Percentiles rank a stretch among this genome's conserved stretches.
Conservation (phyloP, 2,113 vertebrate species). For the Dasyurus viverrinus region DNA sequence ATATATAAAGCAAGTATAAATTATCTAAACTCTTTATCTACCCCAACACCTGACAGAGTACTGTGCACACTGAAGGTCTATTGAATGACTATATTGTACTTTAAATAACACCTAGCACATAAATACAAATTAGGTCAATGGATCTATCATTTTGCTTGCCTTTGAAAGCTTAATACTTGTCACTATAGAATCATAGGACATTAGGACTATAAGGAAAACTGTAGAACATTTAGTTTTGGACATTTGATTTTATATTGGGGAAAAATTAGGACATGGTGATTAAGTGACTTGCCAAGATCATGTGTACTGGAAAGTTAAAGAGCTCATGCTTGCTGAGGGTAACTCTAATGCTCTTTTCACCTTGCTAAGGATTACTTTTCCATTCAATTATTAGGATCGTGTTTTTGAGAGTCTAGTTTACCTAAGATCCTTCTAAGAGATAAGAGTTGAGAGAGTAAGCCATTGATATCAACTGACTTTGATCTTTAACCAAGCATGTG, state of each 20-base stretch:
- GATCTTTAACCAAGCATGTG: background rate
- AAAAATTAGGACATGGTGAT: background rate
- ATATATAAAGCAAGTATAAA: background rate
- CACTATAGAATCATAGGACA: background rate
- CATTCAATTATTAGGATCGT: background rate
- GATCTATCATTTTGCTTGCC: background rate
- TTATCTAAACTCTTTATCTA: background rate
- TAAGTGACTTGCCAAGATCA: background rate
- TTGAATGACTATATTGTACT: background rate
- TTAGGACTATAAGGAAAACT: background rate
- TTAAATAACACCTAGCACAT: background rate
- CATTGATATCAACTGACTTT: background rate
- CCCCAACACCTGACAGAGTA: background rate
- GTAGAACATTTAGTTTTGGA: background rate
- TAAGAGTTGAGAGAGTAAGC: background rate
- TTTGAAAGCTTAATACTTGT: background rate
- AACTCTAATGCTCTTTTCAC: background rate
- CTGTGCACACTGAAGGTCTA: background rate
- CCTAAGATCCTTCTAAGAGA: background rate
- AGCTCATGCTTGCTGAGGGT: background rate
- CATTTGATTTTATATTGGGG: background rate
- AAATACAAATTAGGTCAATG: background rate
- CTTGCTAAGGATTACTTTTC: background rate
- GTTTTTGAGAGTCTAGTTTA: background rate
- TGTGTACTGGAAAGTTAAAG: background rate